These are phyloP conservation scores for Macrobrachium nipponense DNA, from an alignment of 1,140 invertebrate species.

Conservation along the genomic window DNA sequence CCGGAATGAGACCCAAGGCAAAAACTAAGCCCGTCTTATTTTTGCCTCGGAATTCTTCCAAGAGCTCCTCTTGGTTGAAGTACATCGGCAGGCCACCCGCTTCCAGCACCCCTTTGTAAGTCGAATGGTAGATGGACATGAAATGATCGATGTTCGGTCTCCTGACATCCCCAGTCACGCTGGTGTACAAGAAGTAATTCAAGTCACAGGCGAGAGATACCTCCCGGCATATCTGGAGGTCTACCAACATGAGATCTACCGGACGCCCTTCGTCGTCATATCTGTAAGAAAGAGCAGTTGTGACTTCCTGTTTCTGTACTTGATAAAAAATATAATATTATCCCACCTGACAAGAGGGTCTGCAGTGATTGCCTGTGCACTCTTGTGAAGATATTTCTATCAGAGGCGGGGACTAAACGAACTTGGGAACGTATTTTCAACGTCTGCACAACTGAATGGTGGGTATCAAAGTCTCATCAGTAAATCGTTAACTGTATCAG, in stretches of 20 bases:
- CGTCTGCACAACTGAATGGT: no score
- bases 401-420: no score
- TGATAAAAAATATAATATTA: no score
- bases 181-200: conserved; percentile 49
- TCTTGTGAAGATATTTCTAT: no score
- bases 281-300: no score
- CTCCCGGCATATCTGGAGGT: conserved; percentile 25
- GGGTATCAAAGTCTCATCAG: no score
- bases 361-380: no score
- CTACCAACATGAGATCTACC: conserved; percentile 36
- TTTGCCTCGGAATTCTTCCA: conserved; percentile 7
- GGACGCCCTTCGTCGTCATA: conserved; percentile 11
- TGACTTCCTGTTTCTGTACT: no score
- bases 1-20: neutral
- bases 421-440: no score
- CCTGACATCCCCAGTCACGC: conserved; percentile 22
- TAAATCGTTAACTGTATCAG: no score
- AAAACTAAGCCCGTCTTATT: conserved; percentile 11
- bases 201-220: conserved; percentile 38
- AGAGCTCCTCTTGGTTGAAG: conserved; percentile 42
- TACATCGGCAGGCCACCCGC: neutral
- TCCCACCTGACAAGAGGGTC: no score
- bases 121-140: conserved; percentile 29
- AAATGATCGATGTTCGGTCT: conserved; percentile 27
- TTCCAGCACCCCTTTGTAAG: conserved; percentile 16